Percentiles rank a stretch among this genome's conserved stretches.
Evolutionary conservation across 1,140 invertebrate genomes (phyloP).

Genomic region (Vanessa atalanta): DNA sequence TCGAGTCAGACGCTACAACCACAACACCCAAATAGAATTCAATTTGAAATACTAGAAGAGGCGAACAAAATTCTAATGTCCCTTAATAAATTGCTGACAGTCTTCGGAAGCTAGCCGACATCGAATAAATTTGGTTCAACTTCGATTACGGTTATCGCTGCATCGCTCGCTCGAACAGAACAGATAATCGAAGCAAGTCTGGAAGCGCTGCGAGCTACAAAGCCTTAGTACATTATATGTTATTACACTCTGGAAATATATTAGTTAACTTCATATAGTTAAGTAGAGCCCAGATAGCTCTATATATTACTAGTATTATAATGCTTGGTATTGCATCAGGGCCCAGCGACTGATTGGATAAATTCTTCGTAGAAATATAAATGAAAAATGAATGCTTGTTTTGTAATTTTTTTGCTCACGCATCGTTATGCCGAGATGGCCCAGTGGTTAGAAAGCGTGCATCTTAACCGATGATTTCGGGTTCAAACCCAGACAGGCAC

Average conservation of each 20-base stretch:
- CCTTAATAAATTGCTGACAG: constrained; percentile 49
- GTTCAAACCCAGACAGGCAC: too few species aligned
- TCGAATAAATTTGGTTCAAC: constrained; percentile 55
- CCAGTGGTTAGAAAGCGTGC: too few species aligned
- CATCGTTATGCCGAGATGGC: too few species aligned
- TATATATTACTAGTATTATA: not conserved
- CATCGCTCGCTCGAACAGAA: constrained; percentile 44
- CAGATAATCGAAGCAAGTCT: constrained; percentile 29
- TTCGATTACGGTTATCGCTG: constrained; percentile 55
- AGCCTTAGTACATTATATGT: constrained; percentile 3
- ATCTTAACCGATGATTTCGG: too few species aligned
- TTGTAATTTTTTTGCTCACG: too few species aligned
- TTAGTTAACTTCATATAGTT: not conserved
- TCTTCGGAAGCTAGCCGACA: constrained; percentile 47
- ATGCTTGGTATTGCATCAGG: too few species aligned
- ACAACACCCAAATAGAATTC: not conserved
- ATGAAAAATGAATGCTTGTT: too few species aligned
- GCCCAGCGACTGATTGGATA: too few species aligned
- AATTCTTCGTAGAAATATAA: too few species aligned
- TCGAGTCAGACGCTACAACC: too few species aligned
- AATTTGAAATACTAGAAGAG: not conserved
- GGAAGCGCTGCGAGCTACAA: constrained; percentile 19
- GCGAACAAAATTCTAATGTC: constrained; percentile 32
- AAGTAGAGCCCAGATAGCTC: not conserved
- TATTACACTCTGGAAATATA: not conserved